phyloP scores from a whole-genome alignment of 2,113 vertebrate genomes.

The Dicrurus megarhynchus region DNA sequence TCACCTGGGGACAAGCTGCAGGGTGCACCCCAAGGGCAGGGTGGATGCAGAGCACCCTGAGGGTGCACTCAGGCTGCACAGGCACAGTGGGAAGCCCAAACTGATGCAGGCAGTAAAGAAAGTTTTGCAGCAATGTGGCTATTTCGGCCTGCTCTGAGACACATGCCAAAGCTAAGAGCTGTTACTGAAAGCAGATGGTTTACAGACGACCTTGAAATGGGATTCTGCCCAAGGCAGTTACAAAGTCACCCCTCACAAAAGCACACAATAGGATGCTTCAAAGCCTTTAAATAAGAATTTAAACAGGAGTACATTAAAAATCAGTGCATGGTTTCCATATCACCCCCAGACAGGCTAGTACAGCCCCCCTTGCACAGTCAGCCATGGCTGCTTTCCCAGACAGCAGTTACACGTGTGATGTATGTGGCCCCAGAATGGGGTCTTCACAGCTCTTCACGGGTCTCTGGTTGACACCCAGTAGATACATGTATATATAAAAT shows the following conservation, averaged over 20 bases:
- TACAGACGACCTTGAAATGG: conserved; percentile 2
- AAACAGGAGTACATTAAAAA: background rate
- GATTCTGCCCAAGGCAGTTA: background rate
- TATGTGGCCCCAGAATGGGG: background rate
- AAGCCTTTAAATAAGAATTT: background rate
- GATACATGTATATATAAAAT: background rate
- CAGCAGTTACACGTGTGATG: background rate
- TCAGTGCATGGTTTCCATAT: background rate
- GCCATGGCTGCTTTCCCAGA: background rate
- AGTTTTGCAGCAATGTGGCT: background rate
- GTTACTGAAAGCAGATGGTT: conserved; percentile 26
- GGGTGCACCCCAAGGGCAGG: background rate
- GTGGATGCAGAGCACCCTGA: accelerated
- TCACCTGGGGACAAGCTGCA: background rate
- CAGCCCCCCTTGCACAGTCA: background rate
- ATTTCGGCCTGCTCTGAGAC: background rate
- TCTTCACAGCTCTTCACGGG: background rate
- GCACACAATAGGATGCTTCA: background rate
- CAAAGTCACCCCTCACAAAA: background rate
- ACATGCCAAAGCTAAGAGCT: background rate
- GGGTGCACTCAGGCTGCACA: accelerated
- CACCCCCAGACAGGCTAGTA: background rate
- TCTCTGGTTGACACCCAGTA: background rate
- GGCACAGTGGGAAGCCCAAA: background rate
- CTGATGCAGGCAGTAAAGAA: background rate